Percentiles rank a stretch among this genome's conserved stretches.
These are phyloP conservation scores for Pectinophora gossypiella DNA, from an alignment of 1,140 invertebrate species.

Conservation along the genomic window DNA sequence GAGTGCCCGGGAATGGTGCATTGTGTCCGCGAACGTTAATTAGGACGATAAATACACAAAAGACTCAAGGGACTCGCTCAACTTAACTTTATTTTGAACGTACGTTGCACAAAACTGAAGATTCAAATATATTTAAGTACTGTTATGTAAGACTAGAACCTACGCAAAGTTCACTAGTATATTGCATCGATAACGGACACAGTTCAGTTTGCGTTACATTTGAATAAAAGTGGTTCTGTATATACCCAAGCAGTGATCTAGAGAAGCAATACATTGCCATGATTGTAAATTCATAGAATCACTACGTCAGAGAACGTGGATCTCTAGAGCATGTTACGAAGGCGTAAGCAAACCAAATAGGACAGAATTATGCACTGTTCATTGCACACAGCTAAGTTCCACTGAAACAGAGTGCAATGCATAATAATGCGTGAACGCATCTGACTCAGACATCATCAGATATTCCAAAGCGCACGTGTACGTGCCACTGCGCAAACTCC, in stretches of 20 bases:
- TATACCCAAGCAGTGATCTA: not conserved
- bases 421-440: not conserved
- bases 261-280: no score
- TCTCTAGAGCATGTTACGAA: no score
- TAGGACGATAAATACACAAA: not conserved
- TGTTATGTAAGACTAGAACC: no score
- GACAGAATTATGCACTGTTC: no score
- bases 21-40: constrained; percentile 3
- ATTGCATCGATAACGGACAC: no score
- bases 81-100: no score
- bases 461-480: not conserved
- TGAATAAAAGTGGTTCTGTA: not conserved
- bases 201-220: not conserved
- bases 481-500: not conserved
- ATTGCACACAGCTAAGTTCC: no score
- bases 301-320: no score
- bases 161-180: no score
- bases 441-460: not conserved
- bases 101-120: no score
- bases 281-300: not conserved
- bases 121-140: no score
- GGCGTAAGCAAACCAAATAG: no score
- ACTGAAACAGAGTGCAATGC: not conserved
- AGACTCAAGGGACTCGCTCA: not conserved
- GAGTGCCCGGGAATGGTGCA: not conserved